Evolutionary conservation across 2,888 invertebrate genomes (phyloP), one percentile per base, ranked within the genome.

Genomic region (Stratiomys singularior): DNA sequence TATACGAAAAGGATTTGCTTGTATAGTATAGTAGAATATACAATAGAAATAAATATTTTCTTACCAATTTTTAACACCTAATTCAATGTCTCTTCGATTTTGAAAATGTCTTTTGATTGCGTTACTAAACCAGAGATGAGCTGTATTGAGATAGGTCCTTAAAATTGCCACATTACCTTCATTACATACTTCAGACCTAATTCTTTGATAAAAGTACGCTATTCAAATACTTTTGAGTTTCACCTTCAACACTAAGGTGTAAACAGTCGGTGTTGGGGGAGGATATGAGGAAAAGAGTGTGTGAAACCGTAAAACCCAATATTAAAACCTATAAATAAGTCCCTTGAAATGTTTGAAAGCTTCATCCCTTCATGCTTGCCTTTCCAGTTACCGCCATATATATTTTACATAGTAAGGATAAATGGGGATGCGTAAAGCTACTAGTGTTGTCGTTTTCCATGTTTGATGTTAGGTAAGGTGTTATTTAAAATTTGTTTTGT

Each of bases 261-360:
- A 9, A 37, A 37, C 37, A 9, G 37, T 37, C n/a, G 37, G 9
- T 37, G 37, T 37, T 5, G 37, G 37, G 9, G 37, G 30, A 52
- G 7, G 15, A 13, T 69, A 5, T 69, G 30, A 18, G 23, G n/a
- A 9, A 37, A 37, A n/a, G 9, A 37, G 74, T 74, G 66, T 67
- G 69, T 77, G 60, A 60, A 77, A 52, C 74, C 76, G 72, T 79
- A 77, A 79, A 79, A 77, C 76, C 63, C 69, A 18, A 77, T 77
- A 79, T 79, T 79, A 79, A 58, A 79, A 79, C 63, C 76, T 77
- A 76, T 76, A 76, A 74, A 79, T 79, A 77, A 77, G 63, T 77
- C 76, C 18, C 46, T 23, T 60, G 60, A 74, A 74, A 74, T 74
- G 60, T 60, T 74, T 72, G 52, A 72, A 72, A 56, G 72, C 56